These are phyloP conservation scores for Prinia subflava DNA, from an alignment of 2,113 vertebrate species.

Conservation along the genomic window DNA sequence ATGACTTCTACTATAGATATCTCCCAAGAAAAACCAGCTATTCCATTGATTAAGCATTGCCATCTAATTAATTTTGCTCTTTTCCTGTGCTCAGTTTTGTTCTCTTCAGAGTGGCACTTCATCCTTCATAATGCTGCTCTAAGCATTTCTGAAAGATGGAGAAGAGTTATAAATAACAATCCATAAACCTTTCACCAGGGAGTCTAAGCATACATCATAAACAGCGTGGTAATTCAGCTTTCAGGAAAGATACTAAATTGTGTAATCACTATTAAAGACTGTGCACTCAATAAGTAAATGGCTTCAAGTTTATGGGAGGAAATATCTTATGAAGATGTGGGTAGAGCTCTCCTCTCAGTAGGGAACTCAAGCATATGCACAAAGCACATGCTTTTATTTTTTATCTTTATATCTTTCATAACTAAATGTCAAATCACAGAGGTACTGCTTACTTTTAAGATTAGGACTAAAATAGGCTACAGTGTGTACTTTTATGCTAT, in stretches of 20 bases:
- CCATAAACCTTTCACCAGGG: neutral
- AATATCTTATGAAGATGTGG: neutral
- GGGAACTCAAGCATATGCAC: neutral
- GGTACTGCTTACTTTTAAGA: neutral
- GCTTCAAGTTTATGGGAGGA: neutral
- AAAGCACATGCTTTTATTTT: neutral
- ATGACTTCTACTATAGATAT: neutral
- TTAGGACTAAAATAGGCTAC: neutral
- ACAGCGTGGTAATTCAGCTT: neutral
- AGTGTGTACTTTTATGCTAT: neutral
- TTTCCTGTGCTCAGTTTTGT: neutral
- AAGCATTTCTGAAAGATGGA: slow-evolving; percentile 3
- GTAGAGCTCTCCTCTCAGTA: neutral
- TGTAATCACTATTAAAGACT: slow-evolving; percentile 18
- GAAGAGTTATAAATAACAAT: neutral
- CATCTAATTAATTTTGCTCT: neutral
- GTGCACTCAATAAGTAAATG: neutral
- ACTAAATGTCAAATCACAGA: neutral
- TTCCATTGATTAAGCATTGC: neutral
- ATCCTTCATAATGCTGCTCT: neutral
- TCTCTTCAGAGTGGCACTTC: neutral
- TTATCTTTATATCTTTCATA: neutral
- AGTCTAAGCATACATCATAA: neutral
- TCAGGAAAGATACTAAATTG: neutral
- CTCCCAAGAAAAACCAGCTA: neutral